Percentiles rank a stretch among this genome's conserved stretches.
Evolutionary conservation across 2,888 invertebrate genomes (phyloP).

Genomic region (Prosapia bicincta): DNA sequence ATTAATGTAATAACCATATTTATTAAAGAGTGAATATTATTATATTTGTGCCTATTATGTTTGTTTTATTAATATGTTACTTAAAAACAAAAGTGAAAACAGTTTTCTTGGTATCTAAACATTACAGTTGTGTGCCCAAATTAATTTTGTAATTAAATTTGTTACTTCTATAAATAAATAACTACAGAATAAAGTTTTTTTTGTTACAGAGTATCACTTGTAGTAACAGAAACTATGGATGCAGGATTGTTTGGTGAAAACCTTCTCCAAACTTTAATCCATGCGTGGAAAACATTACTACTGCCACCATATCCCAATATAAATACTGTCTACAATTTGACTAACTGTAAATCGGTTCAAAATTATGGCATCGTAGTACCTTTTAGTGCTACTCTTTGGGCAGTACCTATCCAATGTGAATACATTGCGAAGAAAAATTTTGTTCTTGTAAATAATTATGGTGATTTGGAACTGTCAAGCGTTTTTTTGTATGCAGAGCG

Average conservation of each 20-base stretch:
- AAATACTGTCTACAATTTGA: constrained; percentile 35
- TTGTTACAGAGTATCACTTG: constrained; percentile 50
- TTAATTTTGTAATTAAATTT: no score
- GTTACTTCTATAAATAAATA: no score
- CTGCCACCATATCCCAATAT: constrained; percentile 32
- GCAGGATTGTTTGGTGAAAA: constrained; percentile 75
- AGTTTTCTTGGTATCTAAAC: no score
- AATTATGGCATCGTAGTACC: constrained; percentile 56
- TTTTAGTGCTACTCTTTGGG: constrained; percentile 57
- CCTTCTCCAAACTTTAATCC: constrained; percentile 60
- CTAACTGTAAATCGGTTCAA: background rate
- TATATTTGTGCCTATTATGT: no score
- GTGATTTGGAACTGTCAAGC: constrained; percentile 41
- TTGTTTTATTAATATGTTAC: no score
- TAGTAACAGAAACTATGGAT: constrained; percentile 78
- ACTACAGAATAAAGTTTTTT: background rate
- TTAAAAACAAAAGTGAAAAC: no score
- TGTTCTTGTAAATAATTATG: constrained; percentile 33
- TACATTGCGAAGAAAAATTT: constrained; percentile 45
- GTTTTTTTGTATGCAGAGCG: constrained; percentile 44
- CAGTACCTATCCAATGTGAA: constrained; percentile 59
- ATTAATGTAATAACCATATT: no score
- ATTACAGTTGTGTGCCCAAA: no score
- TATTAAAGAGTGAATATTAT: no score
- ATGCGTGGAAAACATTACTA: constrained; percentile 65